phyloP scores from a whole-genome alignment of 2,888 invertebrate species.

The Cylloceria caligata region DNA sequence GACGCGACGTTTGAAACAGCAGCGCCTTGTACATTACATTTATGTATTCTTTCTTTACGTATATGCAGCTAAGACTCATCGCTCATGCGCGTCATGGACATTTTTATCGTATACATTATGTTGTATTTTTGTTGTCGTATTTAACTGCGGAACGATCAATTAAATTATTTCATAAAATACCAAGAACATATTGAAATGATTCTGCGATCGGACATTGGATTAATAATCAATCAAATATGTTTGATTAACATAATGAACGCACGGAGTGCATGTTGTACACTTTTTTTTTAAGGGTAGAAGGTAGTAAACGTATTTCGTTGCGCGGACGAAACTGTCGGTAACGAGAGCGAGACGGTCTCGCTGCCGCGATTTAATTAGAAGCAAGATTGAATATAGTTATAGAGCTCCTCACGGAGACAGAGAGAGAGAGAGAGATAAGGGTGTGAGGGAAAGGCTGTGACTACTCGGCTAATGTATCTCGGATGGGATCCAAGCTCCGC shows the following conservation, averaged over 20 bases:
- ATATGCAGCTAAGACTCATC: slow-evolving; percentile 46
- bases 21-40: slow-evolving; percentile 49
- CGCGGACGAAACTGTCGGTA: slow-evolving; percentile 48
- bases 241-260: not conserved
- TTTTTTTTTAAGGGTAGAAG: not conserved
- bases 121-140: no score
- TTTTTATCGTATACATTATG: not conserved
- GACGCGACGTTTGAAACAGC: slow-evolving; percentile 40
- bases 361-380: slow-evolving; percentile 80
- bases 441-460: slow-evolving; percentile 20
- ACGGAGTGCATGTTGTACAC: not conserved
- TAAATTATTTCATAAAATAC: not conserved
- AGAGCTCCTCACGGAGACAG: slow-evolving; percentile 13
- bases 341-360: slow-evolving; percentile 73
- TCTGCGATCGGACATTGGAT: not conserved
- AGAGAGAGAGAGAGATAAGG: slow-evolving; percentile 28
- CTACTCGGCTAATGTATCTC: slow-evolving; percentile 80
- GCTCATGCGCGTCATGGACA: slow-evolving; percentile 4
- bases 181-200: not conserved
- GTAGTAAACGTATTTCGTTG: slow-evolving; percentile 19
- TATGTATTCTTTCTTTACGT: slow-evolving; percentile 29
- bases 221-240: not conserved
- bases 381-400: slow-evolving; percentile 73
- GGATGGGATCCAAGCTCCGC: slow-evolving; percentile 73
- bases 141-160: not conserved